phyloP scores from a whole-genome alignment of 2,113 vertebrate species.

The Manacus vitellinus region DNA sequence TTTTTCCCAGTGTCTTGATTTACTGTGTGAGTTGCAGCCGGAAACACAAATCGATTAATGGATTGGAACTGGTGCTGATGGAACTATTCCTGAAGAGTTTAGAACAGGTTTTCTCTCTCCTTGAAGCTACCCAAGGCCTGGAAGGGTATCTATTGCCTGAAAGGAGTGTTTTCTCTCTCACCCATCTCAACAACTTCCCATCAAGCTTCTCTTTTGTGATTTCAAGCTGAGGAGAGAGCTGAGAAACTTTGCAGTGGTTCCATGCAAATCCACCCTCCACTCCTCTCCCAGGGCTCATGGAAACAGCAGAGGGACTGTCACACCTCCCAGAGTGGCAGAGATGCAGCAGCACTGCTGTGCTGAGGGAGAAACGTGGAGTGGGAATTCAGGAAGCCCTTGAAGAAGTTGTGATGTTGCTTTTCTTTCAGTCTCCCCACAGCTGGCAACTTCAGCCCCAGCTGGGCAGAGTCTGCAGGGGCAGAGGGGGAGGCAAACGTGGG shows the following conservation, averaged over 20 bases:
- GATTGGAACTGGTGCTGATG: not conserved
- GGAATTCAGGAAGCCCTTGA: not conserved
- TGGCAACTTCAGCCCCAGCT: not conserved
- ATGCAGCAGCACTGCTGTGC: not conserved
- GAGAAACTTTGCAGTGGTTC: not conserved
- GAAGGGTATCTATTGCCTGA: not conserved
- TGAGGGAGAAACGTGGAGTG: not conserved
- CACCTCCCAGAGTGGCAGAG: not conserved
- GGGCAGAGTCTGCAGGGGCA: not conserved
- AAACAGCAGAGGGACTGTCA: slow-evolving; percentile 15
- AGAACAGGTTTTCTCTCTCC: not conserved
- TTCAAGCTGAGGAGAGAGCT: not conserved
- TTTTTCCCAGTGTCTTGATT: not conserved
- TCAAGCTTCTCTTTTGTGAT: not conserved
- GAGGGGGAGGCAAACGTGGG: not conserved
- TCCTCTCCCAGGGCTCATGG: not conserved
- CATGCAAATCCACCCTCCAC: not conserved
- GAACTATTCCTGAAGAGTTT: not conserved
- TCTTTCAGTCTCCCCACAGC: not conserved
- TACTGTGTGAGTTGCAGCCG: not conserved
- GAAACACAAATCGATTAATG: not conserved
- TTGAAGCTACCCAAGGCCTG: not conserved
- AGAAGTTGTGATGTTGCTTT: not conserved
- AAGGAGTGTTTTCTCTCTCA: not conserved
- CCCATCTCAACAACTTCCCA: not conserved